Base-by-base conservation (phyloP, 2,888 invertebrate species). In the Lysandra bellargus region DNA sequence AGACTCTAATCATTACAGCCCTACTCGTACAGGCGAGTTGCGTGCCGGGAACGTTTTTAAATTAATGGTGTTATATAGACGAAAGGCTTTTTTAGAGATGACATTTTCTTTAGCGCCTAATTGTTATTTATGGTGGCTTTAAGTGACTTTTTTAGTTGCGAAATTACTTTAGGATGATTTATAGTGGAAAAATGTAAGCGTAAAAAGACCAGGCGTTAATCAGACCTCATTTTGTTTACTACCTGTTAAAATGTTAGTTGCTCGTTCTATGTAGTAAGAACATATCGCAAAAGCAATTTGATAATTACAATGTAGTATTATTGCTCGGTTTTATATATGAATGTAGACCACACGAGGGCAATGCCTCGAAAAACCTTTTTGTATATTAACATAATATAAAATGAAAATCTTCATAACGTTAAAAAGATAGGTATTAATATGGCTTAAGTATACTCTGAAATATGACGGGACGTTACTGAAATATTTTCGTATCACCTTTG, bases 1-100 rank as follows among this genome's bases (percentile, higher is more conserved):
- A 92, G 91, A 85, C 89, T 88, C 89, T 88, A 90, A 92, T 93
- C 90, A 92, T 92, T 92, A 92, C 91, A 91, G 87, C 86, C 84
- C 85, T 85, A 83, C 83, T 84, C 82, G 83, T 82, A 82, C 83
- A 83, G 84, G 84, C 83, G 82, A 83, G 83, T 83, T 83, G 83
- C 82, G 82, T 82, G 82, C 80, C 80, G 80, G 81, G 77, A 80
- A 80, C 80, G 80, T 81, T 76, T 80, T 81, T 80, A 82, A 82
- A 84, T 82, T 82, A 81, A 81, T 81, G 60, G 79, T 75, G 74
- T 44, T 79, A 44, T 79, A 76, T 44, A 57, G 76, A 53, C 49
- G 76, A 76, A 76, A 76, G 53, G 23, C 76, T 53, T 76, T 76
- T 76, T 76, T 75, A 40, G 60, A 74, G 57, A 57, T 79, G 79